These are phyloP conservation scores for Drosophila carrolli DNA, from an alignment of 1,140 invertebrate species.

Conservation along the genomic window DNA sequence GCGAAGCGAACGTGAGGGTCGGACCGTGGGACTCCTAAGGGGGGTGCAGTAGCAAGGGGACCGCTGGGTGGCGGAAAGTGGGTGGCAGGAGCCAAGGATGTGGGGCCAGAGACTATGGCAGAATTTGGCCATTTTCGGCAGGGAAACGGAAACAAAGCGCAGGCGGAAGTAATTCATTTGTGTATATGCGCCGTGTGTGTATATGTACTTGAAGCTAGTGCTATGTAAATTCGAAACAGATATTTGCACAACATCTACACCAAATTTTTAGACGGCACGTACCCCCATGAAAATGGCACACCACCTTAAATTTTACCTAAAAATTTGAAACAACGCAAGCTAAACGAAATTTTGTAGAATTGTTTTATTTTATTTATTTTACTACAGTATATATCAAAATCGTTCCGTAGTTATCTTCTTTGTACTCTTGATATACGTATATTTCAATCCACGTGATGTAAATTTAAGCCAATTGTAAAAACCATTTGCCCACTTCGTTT, in stretches of 20 bases:
- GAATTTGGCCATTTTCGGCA: conserved; percentile 53
- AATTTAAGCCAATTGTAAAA: not conserved
- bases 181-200: conserved; percentile 41
- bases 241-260: conserved; percentile 30
- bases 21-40: not conserved
- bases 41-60: not conserved
- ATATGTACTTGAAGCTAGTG: conserved; percentile 27
- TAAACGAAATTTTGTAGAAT: too few species aligned
- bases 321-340: not conserved
- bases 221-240: conserved; percentile 57
- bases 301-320: not conserved
- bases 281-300: not conserved
- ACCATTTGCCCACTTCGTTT: not conserved
- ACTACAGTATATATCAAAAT: too few species aligned
- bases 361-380: too few species aligned
- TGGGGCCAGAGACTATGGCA: conserved; percentile 28
- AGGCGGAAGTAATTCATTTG: conserved; percentile 76
- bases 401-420: too few species aligned
- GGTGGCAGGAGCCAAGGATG: conserved; percentile 15
- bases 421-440: too few species aligned
- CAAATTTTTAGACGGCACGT: conserved; percentile 8
- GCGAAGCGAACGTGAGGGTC: conserved; percentile 40
- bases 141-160: conserved; percentile 69
- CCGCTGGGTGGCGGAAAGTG: not conserved
- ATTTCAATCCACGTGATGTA: too few species aligned